phyloP scores from a whole-genome alignment of 2,113 vertebrate species.

The Cichladusa arquata region DNA sequence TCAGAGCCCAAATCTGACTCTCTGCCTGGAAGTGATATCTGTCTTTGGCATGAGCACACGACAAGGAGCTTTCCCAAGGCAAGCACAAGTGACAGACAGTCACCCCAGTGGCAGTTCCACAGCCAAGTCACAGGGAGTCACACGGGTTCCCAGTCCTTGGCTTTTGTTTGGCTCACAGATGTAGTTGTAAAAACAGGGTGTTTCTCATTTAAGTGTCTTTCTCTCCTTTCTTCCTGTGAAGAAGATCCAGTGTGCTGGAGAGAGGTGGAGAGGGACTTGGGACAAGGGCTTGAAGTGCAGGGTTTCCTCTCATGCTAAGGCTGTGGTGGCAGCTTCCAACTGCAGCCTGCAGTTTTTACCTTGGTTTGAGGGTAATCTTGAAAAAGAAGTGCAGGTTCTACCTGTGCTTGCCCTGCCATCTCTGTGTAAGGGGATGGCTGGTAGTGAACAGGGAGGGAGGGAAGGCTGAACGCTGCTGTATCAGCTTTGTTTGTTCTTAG shows the following conservation, averaged over 20 bases:
- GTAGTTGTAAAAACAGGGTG: background rate
- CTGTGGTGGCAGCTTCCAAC: background rate
- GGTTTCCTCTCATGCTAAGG: background rate
- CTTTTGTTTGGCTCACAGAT: background rate
- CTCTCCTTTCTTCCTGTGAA: background rate
- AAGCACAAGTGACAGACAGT: background rate
- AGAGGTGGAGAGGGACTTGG: background rate
- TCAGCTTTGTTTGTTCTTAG: background rate
- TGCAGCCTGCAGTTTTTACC: background rate
- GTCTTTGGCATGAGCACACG: background rate
- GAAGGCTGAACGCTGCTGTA: background rate
- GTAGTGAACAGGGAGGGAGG: background rate
- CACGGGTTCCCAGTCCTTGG: background rate
- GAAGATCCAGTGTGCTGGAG: background rate
- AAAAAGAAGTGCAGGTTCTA: background rate
- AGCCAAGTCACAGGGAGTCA: background rate
- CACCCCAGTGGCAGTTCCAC: background rate
- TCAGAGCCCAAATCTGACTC: background rate
- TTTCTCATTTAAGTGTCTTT: background rate
- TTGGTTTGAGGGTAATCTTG: background rate
- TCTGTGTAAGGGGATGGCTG: background rate
- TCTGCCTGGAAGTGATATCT: background rate
- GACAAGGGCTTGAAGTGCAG: background rate
- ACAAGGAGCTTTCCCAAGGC: background rate
- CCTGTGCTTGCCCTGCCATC: background rate